Conservation (phyloP, 2,113 vertebrate genomes). For the Archocentrus centrarchus region DNA sequence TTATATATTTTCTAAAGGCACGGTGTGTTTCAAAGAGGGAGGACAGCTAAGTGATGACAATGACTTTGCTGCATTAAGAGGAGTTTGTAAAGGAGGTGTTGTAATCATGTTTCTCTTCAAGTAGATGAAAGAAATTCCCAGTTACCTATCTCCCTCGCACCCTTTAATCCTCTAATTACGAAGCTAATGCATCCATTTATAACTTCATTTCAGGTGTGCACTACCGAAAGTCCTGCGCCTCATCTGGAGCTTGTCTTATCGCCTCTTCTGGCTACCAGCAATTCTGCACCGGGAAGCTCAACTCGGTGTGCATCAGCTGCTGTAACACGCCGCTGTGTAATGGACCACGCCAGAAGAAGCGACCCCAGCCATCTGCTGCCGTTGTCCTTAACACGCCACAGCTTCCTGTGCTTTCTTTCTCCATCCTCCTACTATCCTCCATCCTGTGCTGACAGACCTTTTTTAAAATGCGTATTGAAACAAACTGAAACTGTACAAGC, state of each 20-base stretch:
- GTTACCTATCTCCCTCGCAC: neutral
- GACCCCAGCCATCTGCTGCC: slow-evolving; percentile 74
- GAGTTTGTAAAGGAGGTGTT: neutral
- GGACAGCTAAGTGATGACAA: neutral
- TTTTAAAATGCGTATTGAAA: neutral
- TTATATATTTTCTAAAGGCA: neutral
- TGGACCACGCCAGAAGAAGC: slow-evolving; percentile 87
- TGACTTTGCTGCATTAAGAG: neutral
- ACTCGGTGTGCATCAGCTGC: slow-evolving; percentile 97
- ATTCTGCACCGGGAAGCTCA: slow-evolving; percentile 93
- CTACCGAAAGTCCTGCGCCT: slow-evolving; percentile 94
- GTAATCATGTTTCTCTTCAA: slow-evolving; percentile 13
- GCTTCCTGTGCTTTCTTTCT: slow-evolving; percentile 36
- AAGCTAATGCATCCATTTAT: slow-evolving; percentile 20
- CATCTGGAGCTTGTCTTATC: slow-evolving; percentile 92
- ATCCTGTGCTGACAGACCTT: slow-evolving; percentile 64
- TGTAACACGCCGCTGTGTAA: slow-evolving; percentile 95
- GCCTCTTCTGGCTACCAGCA: slow-evolving; percentile 95
- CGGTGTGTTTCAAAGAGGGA: neutral
- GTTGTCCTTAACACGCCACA: neutral
- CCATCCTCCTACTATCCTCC: slow-evolving; percentile 54
- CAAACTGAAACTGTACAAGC: neutral
- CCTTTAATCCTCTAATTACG: slow-evolving; percentile 3
- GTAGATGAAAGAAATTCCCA: slow-evolving; percentile 26
- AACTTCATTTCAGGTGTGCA: slow-evolving; percentile 83